Conservation (phyloP, 2,888 invertebrate species). For the Metellina segmentata region DNA sequence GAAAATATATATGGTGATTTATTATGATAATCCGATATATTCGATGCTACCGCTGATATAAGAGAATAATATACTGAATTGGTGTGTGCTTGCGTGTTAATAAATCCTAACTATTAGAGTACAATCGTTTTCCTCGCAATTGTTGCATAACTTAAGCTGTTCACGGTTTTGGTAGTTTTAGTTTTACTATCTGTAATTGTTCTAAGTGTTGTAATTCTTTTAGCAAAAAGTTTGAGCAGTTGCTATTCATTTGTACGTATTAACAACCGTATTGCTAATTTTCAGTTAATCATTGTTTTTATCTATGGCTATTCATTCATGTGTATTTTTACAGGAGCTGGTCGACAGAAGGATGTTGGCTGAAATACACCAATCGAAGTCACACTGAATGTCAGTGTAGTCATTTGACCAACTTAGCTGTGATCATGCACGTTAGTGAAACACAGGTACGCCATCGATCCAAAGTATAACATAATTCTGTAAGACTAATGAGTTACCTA, state of each 20-base stretch:
- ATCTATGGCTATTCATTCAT: no score
- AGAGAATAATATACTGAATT: neutral
- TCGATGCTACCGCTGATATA: neutral
- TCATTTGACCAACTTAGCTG: slow-evolving; percentile 95
- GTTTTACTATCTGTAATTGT: no score
- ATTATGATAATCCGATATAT: neutral
- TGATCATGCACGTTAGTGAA: slow-evolving; percentile 92
- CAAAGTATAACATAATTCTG: neutral
- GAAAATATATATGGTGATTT: neutral
- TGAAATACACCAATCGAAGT: slow-evolving; percentile 88
- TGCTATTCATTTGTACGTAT: no score
- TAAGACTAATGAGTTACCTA: no score
- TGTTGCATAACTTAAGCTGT: no score
- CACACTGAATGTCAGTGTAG: slow-evolving; percentile 94
- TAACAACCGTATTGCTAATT: no score
- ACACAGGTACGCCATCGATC: slow-evolving; percentile 76
- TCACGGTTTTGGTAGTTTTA: no score
- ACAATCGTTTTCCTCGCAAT: neutral
- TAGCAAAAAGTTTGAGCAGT: no score
- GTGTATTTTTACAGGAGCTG: slow-evolving; percentile 87
- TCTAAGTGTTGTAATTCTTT: no score
- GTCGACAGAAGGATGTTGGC: slow-evolving; percentile 93
- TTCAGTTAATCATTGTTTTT: no score
- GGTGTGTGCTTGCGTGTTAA: neutral
- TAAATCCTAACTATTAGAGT: neutral